Base-by-base conservation (phyloP, 2,113 vertebrate species). In the Caretta caretta region DNA sequence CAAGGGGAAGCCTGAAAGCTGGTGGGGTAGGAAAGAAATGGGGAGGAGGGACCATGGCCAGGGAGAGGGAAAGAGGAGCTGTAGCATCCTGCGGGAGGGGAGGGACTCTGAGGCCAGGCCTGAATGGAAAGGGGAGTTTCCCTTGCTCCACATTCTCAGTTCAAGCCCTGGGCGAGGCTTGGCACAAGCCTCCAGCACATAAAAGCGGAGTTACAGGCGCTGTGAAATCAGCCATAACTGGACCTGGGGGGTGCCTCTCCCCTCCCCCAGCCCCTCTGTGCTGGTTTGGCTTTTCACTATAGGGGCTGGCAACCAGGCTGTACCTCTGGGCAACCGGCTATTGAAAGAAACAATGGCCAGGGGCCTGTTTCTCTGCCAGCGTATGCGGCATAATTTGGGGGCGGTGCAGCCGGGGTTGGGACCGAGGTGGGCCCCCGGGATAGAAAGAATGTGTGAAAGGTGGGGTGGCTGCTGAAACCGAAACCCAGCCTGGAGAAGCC, bases 391-490 rank as follows among this genome's bases (percentile, higher is more conserved):
- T 42, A 87, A 2, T 10, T 84, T n/a, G 25, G 56, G 22, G 84
- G n/a, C 0, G 3, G 12, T 49, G 8, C 13, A 5, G 12, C 1
- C 54, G 72, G 59, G 53, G 10, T 0, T 0, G 13, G 11, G 5
- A 9, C 57, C 27, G 5, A 16, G 38, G 6, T 7, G 12, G 5
- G 8, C 93, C 91, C 90, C 78, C 0, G n/a, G 90, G 81, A 91
- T 84, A 89, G 93, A 75, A 87, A 93, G 96, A 96, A 95, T 94
- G 96, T 10, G 4, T 90, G 78, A 53, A 35, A 3, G 6, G 91
- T 53, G 82, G 84, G 86, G 9, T 17, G 0, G 13, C 51, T 1
- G 42, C 84, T 91, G 96, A 96, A 96, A 97, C 91, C 82, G 91
- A 96, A 94, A 92, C 92, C 92, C 72, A 72, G 0, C 83, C 13